Evolutionary conservation across 2,113 vertebrate genomes (phyloP).

Genomic region (Siphamia tubifer): DNA sequence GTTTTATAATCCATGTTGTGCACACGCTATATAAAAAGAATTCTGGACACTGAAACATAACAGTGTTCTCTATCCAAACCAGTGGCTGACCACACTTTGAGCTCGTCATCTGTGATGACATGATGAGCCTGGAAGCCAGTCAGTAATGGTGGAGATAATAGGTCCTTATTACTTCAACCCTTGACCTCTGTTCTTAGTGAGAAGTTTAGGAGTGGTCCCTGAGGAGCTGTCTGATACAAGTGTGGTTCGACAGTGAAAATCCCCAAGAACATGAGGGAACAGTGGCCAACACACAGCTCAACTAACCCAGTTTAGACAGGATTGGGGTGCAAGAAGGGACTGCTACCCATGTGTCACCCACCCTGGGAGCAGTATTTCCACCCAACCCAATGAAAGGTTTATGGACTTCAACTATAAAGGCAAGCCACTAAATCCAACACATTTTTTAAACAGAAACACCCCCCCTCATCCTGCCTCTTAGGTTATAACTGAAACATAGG

Average conservation of each 20-base stretch:
- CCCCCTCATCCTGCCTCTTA: constrained; percentile 10
- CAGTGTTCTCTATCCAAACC: neutral
- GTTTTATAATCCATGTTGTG: neutral
- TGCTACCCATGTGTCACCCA: constrained; percentile 82
- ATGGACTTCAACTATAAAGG: constrained; percentile 94
- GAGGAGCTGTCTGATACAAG: constrained; percentile 66
- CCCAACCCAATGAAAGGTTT: constrained; percentile 93
- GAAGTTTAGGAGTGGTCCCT: constrained; percentile 75
- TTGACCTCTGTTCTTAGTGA: constrained; percentile 76
- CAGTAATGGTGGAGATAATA: constrained; percentile 64
- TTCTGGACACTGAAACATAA: neutral
- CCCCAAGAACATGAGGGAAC: constrained; percentile 41
- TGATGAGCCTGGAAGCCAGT: constrained; percentile 63
- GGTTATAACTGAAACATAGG: constrained; percentile 30
- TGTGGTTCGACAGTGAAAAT: constrained; percentile 48
- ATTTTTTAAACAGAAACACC: constrained; percentile 86
- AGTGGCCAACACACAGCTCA: constrained; percentile 31
- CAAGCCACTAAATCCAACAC: constrained; percentile 92
- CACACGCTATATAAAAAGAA: neutral
- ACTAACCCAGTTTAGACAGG: constrained; percentile 55
- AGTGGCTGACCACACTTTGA: constrained; percentile 46
- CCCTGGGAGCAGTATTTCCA: constrained; percentile 91
- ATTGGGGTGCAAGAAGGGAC: constrained; percentile 35
- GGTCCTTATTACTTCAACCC: constrained; percentile 72
- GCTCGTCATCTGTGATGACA: constrained; percentile 34